phyloP scores from a whole-genome alignment of 1,140 invertebrate genomes.

The Pararge aegeria region DNA sequence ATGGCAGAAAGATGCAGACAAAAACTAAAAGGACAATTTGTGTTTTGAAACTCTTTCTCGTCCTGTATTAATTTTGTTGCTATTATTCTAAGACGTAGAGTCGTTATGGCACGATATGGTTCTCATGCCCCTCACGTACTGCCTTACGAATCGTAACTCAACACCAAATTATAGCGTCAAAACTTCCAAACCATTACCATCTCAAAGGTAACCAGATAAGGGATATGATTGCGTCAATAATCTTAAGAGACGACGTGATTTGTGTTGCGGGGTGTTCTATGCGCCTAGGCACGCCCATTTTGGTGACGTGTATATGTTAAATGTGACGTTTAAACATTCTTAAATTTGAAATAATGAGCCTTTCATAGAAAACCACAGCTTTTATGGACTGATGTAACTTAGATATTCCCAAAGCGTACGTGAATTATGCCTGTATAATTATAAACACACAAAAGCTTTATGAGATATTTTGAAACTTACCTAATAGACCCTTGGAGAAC shows the following conservation, averaged over 20 bases:
- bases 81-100: conserved; percentile 37
- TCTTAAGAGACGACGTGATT: conserved; percentile 9
- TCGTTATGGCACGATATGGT: conserved; percentile 43
- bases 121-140: conserved; percentile 72
- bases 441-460: neutral
- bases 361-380: conserved; percentile 45
- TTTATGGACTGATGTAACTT: conserved; percentile 22
- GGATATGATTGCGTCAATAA: conserved; percentile 30
- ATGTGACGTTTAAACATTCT: conserved; percentile 61
- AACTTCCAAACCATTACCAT: conserved; percentile 33
- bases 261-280: conserved; percentile 2
- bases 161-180: conserved; percentile 28
- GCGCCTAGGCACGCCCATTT: conserved; percentile 31
- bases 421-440: conserved; percentile 2
- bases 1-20: too few relatives aligned
- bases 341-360: conserved; percentile 64
- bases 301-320: conserved; percentile 54
- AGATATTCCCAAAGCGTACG: conserved; percentile 15
- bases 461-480: neutral
- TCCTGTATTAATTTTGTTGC: too few relatives aligned
- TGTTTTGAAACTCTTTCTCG: neutral
- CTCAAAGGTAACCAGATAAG: conserved; percentile 33
- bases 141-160: conserved; percentile 30
- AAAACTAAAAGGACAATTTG: too few relatives aligned
- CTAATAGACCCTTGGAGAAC: neutral